Base-by-base conservation (phyloP, 2,888 invertebrate genomes). In the Ypsolopha sequella region DNA sequence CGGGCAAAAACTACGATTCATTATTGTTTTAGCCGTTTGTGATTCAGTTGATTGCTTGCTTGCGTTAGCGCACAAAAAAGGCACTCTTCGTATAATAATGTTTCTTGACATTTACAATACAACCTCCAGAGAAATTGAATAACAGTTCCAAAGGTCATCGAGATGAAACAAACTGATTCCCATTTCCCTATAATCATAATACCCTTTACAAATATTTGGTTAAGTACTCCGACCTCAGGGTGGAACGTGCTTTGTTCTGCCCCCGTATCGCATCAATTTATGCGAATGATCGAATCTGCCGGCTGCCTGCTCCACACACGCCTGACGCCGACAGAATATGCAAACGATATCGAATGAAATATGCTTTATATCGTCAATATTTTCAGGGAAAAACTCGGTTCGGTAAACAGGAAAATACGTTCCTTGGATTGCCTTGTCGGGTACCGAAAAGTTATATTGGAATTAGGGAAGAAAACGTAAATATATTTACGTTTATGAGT, bases 211-310 rank as follows among this genome's bases (percentile, higher is more conserved):
- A 24, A 24, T 24, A 24, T 24, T 24, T 24, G 4, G 24, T 4
- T 24, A 24, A 24, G 24, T 24, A 24, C 24, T 24, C 24, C 24
- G 9, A 24, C 36, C 34, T 34, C n/a, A 6, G n/a, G 33, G 46
- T 33, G 34, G 46, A n/a, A 34, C 46, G 46, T 46, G 80, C 82
- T 82, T 84, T 82, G 81, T 84, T 78, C 77, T 39, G 10, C 10
- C 39, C 62, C 71, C 79, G 76, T 80, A 81, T 80, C 80, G 77
- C 76, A 80, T 84, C 80, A 80, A 84, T 84, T 82, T 80, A 80
- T 81, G 77, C 80, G 80, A 72, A 82, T 80, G 79, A 81, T 82
- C 78, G 77, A 80, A 77, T 76, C 76, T 67, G 62, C 65, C 65
- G 64, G 60, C 65, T 64, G 60, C 56, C 62, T 58, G 65, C 62